These are phyloP conservation scores for Alligator mississippiensis DNA, from an alignment of 2,113 vertebrate species.

Conservation along the genomic window DNA sequence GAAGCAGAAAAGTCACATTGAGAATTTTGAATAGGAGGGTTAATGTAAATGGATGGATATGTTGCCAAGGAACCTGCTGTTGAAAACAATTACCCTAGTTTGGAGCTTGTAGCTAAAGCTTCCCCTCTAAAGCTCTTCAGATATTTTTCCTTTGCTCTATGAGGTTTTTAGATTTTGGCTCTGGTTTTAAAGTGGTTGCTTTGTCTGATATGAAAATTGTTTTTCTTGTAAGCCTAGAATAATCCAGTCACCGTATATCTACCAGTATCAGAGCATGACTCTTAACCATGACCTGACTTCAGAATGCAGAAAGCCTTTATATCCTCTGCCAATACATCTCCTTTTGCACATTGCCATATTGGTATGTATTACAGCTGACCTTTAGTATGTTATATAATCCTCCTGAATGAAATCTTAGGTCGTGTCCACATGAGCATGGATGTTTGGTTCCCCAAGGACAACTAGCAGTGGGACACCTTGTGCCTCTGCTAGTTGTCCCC, in stretches of 20 bases:
- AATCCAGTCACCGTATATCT: constrained; percentile 19
- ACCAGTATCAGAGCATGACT: background rate
- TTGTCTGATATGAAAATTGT: background rate
- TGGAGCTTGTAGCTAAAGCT: background rate
- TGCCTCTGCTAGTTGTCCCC: no score
- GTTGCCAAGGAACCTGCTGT: background rate
- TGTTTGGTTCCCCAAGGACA: no score
- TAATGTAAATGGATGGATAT: background rate
- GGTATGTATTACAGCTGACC: constrained; percentile 26
- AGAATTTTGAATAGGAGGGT: background rate
- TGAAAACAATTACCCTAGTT: background rate
- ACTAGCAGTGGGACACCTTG: no score
- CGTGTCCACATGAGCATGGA: no score
- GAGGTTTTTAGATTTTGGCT: constrained; percentile 45
- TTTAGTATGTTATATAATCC: constrained; percentile 34
- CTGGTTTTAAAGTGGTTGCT: constrained; percentile 31
- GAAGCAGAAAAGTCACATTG: background rate
- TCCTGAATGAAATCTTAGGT: background rate
- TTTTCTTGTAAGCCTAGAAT: constrained; percentile 18
- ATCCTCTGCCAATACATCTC: background rate
- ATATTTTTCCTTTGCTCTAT: constrained; percentile 31
- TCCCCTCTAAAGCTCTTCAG: constrained; percentile 25
- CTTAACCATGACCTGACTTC: constrained; percentile 23
- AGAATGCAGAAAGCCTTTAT: background rate
- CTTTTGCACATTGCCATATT: constrained; percentile 7